Evolutionary conservation across 2,888 invertebrate genomes (phyloP).

Genomic region (Bembecia ichneumoniformis): DNA sequence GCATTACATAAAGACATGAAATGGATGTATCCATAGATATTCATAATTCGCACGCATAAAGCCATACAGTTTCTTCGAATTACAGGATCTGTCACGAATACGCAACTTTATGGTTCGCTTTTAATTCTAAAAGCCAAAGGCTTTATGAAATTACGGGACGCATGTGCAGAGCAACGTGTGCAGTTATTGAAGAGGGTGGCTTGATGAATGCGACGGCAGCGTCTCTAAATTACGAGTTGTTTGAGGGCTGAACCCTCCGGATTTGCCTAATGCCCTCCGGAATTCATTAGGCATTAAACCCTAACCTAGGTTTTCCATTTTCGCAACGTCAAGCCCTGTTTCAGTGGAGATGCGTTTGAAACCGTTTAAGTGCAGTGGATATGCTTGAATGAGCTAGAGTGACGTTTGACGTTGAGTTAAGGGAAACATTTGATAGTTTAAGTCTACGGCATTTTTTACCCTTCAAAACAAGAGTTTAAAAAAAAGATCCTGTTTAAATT

Average conservation of each 20-base stretch:
- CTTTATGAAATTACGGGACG: neutral
- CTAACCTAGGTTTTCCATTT: constrained; percentile 33
- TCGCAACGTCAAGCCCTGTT: constrained; percentile 16
- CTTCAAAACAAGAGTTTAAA: no score
- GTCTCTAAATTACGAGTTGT: constrained; percentile 24
- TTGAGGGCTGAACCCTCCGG: neutral
- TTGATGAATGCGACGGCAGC: constrained; percentile 23
- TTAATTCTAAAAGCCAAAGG: neutral
- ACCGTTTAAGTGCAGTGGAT: constrained; percentile 31
- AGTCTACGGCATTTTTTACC: no score
- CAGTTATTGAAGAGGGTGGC: constrained; percentile 23
- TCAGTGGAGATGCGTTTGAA: constrained; percentile 27
- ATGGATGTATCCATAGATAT: no score
- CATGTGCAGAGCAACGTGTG: neutral
- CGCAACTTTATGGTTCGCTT: neutral
- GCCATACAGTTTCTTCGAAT: no score
- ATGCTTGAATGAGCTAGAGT: constrained; percentile 22
- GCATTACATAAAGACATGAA: constrained; percentile 27
- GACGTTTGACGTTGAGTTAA: neutral
- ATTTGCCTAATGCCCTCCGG: constrained; percentile 14
- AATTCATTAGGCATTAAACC: constrained; percentile 35
- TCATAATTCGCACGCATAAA: no score
- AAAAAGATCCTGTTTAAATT: no score
- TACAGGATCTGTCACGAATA: no score
- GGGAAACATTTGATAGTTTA: no score